Conservation (phyloP, 2,888 invertebrate species). For the Ceriagrion tenellum region DNA sequence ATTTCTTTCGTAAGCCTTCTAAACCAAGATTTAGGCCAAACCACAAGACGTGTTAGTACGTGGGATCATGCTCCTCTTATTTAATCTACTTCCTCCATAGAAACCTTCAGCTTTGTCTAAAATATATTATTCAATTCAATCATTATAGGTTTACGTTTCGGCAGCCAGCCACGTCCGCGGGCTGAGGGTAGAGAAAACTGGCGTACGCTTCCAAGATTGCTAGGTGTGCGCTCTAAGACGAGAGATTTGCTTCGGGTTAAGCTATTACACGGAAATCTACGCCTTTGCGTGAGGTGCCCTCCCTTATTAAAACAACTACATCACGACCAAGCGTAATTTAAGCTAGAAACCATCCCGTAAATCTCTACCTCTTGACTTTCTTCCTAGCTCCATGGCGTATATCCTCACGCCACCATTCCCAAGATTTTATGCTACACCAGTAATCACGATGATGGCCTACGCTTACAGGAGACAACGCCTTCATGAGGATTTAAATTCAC, state of each 20-base stretch:
- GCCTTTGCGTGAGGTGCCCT: neutral
- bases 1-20: no score
- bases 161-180: neutral
- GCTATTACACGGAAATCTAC: slow-evolving; percentile 6
- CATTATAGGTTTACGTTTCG: neutral
- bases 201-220: neutral
- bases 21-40: no score
- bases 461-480: neutral
- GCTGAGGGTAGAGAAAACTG: neutral
- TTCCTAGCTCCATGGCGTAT: neutral
- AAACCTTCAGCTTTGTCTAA: neutral
- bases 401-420: neutral
- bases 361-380: neutral
- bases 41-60: neutral
- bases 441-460: neutral
- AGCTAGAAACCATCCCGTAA: neutral
- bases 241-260: neutral
- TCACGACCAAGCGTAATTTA: neutral
- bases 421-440: neutral
- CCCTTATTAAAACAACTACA: neutral
- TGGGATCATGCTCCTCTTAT: neutral
- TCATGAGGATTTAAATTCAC: neutral
- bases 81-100: neutral
- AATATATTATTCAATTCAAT: neutral
- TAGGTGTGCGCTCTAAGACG: neutral